These are phyloP conservation scores for Phenganax stokvisi DNA, from an alignment of 92 coral and sea anemone species.

Conservation along the genomic window DNA sequence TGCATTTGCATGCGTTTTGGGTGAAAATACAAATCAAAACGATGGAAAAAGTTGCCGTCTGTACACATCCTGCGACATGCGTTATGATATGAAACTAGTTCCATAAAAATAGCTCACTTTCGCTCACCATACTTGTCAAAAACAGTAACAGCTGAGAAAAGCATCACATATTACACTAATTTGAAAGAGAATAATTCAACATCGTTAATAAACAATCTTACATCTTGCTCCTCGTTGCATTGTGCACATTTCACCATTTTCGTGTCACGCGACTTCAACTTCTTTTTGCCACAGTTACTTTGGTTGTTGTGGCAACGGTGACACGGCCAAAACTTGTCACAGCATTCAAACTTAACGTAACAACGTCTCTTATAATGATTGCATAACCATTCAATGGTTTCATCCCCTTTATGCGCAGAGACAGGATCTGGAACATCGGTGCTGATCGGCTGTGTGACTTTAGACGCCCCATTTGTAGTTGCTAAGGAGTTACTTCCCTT, in stretches of 20 bases:
- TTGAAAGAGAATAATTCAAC: background rate
- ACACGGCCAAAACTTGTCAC: conserved; percentile 62
- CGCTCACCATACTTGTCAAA: background rate
- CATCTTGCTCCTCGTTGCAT: conserved; percentile 65
- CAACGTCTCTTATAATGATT: conserved; percentile 76
- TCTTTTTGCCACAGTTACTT: conserved; percentile 47
- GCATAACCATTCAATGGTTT: conserved; percentile 45
- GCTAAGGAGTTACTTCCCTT: background rate
- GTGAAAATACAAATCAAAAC: background rate
- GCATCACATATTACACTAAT: background rate
- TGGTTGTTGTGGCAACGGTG: conserved; percentile 87
- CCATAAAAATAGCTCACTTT: background rate
- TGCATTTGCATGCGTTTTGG: too few relatives aligned
- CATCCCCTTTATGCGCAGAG: background rate
- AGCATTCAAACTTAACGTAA: conserved; percentile 64
- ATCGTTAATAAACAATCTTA: conserved; percentile 1
- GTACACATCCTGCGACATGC: too few relatives aligned
- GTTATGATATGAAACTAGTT: background rate
- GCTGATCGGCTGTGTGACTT: background rate
- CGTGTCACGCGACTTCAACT: conserved; percentile 62
- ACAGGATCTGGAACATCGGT: background rate
- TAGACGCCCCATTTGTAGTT: background rate
- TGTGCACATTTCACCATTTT: conserved; percentile 60
- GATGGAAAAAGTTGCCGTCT: background rate
- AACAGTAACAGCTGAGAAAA: background rate